Conservation (phyloP, 2,113 vertebrate genomes). For the Colius striatus region DNA sequence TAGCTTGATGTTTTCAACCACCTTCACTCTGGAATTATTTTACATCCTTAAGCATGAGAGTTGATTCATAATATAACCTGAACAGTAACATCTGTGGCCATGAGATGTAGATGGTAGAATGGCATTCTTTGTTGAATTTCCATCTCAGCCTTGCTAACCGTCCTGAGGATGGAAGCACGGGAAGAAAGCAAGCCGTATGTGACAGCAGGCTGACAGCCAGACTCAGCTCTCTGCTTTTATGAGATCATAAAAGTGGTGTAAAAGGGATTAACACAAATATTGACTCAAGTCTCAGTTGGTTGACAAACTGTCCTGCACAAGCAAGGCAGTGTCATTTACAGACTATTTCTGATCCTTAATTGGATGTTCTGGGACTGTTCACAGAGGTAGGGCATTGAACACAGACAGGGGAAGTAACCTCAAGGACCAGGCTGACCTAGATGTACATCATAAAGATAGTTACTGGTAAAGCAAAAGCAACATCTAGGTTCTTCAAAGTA, state of each 20-base stretch:
- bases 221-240: background rate
- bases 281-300: background rate
- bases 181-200: rapidly evolving
- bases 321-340: background rate
- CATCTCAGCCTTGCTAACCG: background rate
- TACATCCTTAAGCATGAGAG: background rate
- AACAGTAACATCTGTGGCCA: background rate
- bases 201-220: background rate
- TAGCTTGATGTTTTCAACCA: background rate
- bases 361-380: background rate
- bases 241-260: background rate
- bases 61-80: background rate
- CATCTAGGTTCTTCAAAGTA: background rate
- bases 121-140: background rate
- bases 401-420: background rate
- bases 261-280: background rate
- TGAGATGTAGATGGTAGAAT: background rate
- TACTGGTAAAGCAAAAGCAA: background rate
- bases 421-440: background rate
- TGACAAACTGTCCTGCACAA: background rate
- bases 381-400: background rate
- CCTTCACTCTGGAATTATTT: background rate
- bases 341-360: background rate
- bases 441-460: background rate
- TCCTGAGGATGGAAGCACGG: background rate